These are phyloP conservation scores for Paraescarpia echinospica DNA, from an alignment of 1,140 invertebrate genomes.

Conservation along the genomic window DNA sequence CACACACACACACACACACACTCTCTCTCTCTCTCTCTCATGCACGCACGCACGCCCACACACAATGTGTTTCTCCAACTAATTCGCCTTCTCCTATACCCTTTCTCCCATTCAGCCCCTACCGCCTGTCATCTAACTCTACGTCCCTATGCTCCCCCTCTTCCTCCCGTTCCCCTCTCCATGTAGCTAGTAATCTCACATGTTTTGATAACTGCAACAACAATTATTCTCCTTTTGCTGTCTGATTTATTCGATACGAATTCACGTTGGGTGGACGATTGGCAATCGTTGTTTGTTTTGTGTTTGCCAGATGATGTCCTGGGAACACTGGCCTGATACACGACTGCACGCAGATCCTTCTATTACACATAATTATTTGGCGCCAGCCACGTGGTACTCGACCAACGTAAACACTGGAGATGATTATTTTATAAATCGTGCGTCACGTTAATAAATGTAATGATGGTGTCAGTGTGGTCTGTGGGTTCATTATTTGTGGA, in stretches of 20 bases:
- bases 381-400: neutral
- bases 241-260: neutral
- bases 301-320: neutral
- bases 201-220: too few species aligned
- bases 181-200: too few species aligned
- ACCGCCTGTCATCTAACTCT: neutral
- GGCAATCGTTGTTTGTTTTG: neutral
- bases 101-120: too few species aligned
- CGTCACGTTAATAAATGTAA: neutral
- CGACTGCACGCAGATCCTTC: neutral
- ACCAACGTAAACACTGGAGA: neutral
- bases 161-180: too few species aligned
- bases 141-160: neutral
- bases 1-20: conserved; percentile 15
- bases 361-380: neutral
- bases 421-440: neutral
- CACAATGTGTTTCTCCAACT: too few species aligned
- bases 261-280: neutral
- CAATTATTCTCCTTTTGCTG: too few species aligned
- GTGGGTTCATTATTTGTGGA: neutral
- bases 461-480: neutral
- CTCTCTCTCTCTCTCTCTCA: neutral
- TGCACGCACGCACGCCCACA: too few species aligned
- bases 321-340: neutral
- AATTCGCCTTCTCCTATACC: too few species aligned